Evolutionary conservation across 2,888 invertebrate species (phyloP).

Genomic region (Caenorhabditis sulstoni): DNA sequence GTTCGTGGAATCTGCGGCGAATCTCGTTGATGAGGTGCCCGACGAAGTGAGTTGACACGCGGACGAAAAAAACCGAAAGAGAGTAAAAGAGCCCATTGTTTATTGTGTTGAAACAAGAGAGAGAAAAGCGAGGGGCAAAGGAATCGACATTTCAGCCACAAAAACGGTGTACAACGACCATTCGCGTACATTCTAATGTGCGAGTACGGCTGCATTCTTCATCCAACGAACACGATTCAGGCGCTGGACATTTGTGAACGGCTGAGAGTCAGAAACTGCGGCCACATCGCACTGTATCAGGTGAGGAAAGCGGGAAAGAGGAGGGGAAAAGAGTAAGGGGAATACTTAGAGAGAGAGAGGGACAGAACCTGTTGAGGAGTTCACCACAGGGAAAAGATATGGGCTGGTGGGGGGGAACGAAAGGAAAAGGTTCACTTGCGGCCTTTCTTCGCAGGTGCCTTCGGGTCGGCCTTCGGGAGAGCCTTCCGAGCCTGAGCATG

Average conservation of each 20-base stretch:
- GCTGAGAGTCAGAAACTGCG: slow-evolving; percentile 77
- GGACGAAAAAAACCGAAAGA: too few relatives aligned
- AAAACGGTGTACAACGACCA: slow-evolving; percentile 60
- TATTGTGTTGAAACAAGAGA: too few relatives aligned
- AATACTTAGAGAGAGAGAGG: neutral
- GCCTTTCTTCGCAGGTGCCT: too few relatives aligned
- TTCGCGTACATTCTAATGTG: slow-evolving; percentile 79
- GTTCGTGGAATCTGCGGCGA: slow-evolving; percentile 75
- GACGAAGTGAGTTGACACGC: slow-evolving; percentile 60
- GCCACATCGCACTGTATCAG: slow-evolving; percentile 78
- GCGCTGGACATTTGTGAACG: slow-evolving; percentile 80
- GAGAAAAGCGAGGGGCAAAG: too few relatives aligned
- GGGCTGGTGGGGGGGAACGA: neutral
- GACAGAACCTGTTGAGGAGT: neutral
- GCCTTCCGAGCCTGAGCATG: too few relatives aligned
- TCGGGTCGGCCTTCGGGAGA: too few relatives aligned
- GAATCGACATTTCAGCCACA: slow-evolving; percentile 58
- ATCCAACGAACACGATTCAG: slow-evolving; percentile 76
- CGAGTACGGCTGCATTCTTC: slow-evolving; percentile 79
- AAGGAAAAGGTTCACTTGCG: too few relatives aligned
- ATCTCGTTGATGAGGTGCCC: slow-evolving; percentile 74
- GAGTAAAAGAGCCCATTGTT: too few relatives aligned
- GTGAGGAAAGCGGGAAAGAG: slow-evolving; percentile 39
- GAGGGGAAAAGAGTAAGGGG: neutral
- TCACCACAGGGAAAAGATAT: neutral